Evolutionary conservation across 2,113 vertebrate genomes (phyloP).

Genomic region (Dasyurus viverrinus): DNA sequence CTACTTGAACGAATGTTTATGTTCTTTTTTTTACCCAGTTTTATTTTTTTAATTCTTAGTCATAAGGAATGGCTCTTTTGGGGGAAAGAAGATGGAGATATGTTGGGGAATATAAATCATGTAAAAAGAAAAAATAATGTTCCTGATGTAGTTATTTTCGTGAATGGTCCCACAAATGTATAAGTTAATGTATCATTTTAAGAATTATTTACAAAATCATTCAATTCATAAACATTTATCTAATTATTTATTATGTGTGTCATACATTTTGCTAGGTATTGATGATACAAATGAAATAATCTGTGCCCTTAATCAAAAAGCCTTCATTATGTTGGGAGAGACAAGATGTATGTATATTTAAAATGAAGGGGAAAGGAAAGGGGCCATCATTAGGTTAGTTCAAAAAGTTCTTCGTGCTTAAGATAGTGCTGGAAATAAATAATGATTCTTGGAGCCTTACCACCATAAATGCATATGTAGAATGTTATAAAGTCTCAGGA

Average conservation of each 20-base stretch:
- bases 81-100: not conserved
- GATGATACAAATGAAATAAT: not conserved
- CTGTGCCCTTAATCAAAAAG: not conserved
- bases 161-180: not conserved
- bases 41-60: not conserved
- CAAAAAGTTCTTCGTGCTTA: not conserved
- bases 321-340: not conserved
- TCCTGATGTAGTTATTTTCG: not conserved
- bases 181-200: not conserved
- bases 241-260: not conserved
- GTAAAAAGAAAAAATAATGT: not conserved
- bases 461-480: not conserved
- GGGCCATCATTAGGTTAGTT: not conserved
- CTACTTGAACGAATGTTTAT: not conserved
- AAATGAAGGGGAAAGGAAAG: not conserved
- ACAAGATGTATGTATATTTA: not conserved
- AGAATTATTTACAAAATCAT: not conserved
- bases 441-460: not conserved
- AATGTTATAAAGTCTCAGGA: not conserved
- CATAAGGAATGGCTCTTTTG: not conserved
- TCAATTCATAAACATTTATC: not conserved
- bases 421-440: not conserved
- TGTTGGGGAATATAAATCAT: not conserved
- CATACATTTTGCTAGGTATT: not conserved
- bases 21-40: not conserved